Evolutionary conservation across 1,140 invertebrate genomes (phyloP), one percentile per base, ranked within the genome.

Genomic region (Conopomorpha cramerella): DNA sequence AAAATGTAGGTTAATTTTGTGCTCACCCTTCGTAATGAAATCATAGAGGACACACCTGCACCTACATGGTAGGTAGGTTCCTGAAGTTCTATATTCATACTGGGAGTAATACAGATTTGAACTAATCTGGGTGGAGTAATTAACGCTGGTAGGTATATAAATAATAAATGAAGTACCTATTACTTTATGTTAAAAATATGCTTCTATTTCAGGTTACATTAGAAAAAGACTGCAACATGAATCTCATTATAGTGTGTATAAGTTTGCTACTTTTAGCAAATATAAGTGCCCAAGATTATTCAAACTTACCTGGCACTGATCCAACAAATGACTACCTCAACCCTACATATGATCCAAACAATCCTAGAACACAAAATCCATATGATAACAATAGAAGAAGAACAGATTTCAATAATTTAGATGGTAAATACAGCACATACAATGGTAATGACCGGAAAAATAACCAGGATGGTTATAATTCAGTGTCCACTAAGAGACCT

Each of bases 171-270:
- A n/a, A n/a, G n/a, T n/a, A n/a, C n/a, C n/a, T n/a, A n/a, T n/a
- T n/a, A n/a, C n/a, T n/a, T n/a, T n/a, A n/a, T 23, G 10, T 23
- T 23, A 23, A 23, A 6, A 23, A 23, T 23, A 6, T 6, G 4
- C 4, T 10, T 23, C 10, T 23, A 10, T 23, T 23, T 23, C 19
- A 23, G 19, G 19, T 23, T 6, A 23, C 19, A 14, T 26, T 27
- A 41, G 45, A 37, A 23, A 36, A 68, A 66, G 55, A 66, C 62
- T 64, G 62, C 67, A 68, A 34, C 45, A 74, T 71, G 70, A 74
- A 64, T 65, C 55, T 60, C 55, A 51, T 46, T 52, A 14, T 52
- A 36, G 32, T 51, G 43, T 43, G 42, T 34, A 46, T 58, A 45
- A 40, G 55, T 46, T 39, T 41, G 40, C 38, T 66, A 45, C 16